Conservation (phyloP, 2,888 invertebrate genomes). For the Drosophila meridionalis region DNA sequence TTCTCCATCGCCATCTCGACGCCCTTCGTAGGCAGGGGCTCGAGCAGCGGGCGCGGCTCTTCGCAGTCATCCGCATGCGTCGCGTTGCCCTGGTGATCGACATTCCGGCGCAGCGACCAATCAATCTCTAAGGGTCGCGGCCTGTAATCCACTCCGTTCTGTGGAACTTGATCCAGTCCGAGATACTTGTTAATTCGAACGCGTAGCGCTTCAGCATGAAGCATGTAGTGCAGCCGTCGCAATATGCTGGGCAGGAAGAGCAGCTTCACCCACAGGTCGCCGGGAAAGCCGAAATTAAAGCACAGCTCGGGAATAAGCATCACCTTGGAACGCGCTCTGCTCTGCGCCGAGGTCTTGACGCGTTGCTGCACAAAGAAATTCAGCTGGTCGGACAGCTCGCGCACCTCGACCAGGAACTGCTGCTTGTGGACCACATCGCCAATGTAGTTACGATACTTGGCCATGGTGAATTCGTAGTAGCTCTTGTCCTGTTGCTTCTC, state of each 20-base stretch:
- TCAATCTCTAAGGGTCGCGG: constrained; percentile 81
- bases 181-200: constrained; percentile 83
- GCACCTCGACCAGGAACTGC: constrained; percentile 94
- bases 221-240: constrained; percentile 87
- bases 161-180: constrained; percentile 54
- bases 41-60: constrained; percentile 69
- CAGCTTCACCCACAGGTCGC: constrained; percentile 93
- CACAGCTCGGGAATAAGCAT: constrained; percentile 95
- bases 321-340: constrained; percentile 85
- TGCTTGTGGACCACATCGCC: constrained; percentile 86
- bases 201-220: constrained; percentile 83
- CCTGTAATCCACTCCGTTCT: constrained; percentile 52
- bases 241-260: constrained; percentile 93
- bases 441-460: constrained; percentile 89
- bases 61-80: constrained; percentile 55
- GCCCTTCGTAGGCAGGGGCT: constrained; percentile 67
- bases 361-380: constrained; percentile 83
- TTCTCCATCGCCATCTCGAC: constrained; percentile 36
- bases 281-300: constrained; percentile 89
- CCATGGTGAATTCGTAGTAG: constrained; percentile 91
- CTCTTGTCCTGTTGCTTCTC: constrained; percentile 86
- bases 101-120: constrained; percentile 73
- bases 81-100: constrained; percentile 70
- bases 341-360: constrained; percentile 77
- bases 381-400: constrained; percentile 83